Percentiles rank a stretch among this genome's conserved stretches.
Conservation (phyloP, 2,797 vertebrate genomes). For the Hypotaenidia okinawae region DNA sequence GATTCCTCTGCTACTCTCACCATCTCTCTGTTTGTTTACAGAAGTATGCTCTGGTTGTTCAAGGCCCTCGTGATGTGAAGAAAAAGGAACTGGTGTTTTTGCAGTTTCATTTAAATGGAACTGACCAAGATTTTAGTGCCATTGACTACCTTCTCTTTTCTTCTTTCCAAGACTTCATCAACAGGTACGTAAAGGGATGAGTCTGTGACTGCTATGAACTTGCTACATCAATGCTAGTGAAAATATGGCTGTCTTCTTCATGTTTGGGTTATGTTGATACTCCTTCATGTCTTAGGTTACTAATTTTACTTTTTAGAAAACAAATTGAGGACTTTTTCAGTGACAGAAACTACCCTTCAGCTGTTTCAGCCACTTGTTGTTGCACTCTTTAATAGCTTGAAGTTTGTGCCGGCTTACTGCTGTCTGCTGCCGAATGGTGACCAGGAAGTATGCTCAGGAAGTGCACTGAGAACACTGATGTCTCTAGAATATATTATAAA, state of each 20-base stretch:
- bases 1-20: neutral
- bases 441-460: neutral
- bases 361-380: neutral
- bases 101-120: constrained; percentile 93
- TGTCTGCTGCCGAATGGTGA: neutral
- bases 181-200: constrained; percentile 80
- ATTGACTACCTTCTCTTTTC: constrained; percentile 96
- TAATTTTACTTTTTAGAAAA: neutral
- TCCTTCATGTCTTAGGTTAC: neutral
- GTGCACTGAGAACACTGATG: neutral
- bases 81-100: constrained; percentile 93
- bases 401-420: neutral
- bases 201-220: neutral
- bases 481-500: neutral
- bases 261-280: neutral
- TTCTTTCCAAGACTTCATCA: constrained; percentile 85
- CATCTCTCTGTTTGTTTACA: constrained; percentile 53
- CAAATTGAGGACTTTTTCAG: neutral
- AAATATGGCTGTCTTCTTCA: neutral
- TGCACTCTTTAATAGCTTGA: neutral
- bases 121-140: constrained; percentile 92
- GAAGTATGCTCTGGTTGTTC: constrained; percentile 89
- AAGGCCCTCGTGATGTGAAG: constrained; percentile 90
- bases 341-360: neutral
- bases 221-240: neutral